Conservation (phyloP, 1,140 invertebrate genomes). For the Hypothenemus hampei region DNA sequence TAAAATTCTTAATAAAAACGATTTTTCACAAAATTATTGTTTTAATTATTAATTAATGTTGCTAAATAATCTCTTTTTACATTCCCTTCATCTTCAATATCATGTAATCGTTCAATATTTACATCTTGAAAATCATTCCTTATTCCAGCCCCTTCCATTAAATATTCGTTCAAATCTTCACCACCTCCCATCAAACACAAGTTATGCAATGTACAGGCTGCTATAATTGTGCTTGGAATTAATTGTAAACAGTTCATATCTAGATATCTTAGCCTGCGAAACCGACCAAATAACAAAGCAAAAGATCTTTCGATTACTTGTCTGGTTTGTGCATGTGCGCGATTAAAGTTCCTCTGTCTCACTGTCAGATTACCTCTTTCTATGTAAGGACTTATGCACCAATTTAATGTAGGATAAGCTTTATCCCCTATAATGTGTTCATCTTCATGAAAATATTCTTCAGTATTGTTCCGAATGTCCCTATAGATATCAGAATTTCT, state of each 20-base stretch:
- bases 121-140: too few species aligned
- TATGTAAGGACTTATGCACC: slow-evolving; percentile 24
- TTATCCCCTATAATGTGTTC: slow-evolving; percentile 24
- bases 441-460: slow-evolving; percentile 6
- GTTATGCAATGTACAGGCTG: slow-evolving; percentile 18
- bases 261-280: slow-evolving; percentile 24
- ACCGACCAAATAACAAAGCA: slow-evolving; percentile 24
- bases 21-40: too few species aligned
- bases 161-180: too few species aligned
- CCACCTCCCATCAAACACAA: slow-evolving; percentile 15
- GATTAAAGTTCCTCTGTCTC: slow-evolving; percentile 15
- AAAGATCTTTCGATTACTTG: slow-evolving; percentile 22
- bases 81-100: too few species aligned
- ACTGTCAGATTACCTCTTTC: slow-evolving; percentile 14
- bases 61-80: too few species aligned
- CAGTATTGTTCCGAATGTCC: slow-evolving; percentile 5
- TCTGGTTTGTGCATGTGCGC: not conserved
- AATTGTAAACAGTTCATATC: slow-evolving; percentile 20
- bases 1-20: too few species aligned
- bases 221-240: slow-evolving; percentile 13
- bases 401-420: slow-evolving; percentile 18
- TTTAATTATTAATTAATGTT: too few species aligned
- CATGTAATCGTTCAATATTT: too few species aligned
- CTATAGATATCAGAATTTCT: slow-evolving; percentile 24
- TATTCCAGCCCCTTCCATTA: too few species aligned